These are phyloP conservation scores for Meandrusa payeni DNA, from an alignment of 2,888 invertebrate genomes.

Conservation along the genomic window DNA sequence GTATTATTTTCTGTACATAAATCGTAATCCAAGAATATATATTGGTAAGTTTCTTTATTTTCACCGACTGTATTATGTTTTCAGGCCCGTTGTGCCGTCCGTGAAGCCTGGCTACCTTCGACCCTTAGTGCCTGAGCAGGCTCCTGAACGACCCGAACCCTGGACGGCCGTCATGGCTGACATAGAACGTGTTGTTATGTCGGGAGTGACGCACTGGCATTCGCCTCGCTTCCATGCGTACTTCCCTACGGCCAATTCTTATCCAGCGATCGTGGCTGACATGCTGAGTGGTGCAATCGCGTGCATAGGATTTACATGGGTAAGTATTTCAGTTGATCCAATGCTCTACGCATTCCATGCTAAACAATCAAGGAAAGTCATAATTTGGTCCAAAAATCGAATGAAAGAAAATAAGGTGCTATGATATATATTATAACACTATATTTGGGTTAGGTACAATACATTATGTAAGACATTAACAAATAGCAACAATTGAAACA, in stretches of 20 bases:
- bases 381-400: too few relatives aligned
- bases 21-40: too few relatives aligned
- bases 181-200: slow-evolving; percentile 97
- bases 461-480: too few relatives aligned
- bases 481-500: too few relatives aligned
- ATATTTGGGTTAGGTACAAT: too few relatives aligned
- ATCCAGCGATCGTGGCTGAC: slow-evolving; percentile 96
- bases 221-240: slow-evolving; percentile 97
- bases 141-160: slow-evolving; percentile 91
- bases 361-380: too few relatives aligned
- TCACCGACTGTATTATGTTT: too few relatives aligned
- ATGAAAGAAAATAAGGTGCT: too few relatives aligned
- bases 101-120: slow-evolving; percentile 97
- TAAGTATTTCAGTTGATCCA: slow-evolving; percentile 65
- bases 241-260: slow-evolving; percentile 96
- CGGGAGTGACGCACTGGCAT: slow-evolving; percentile 98
- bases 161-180: slow-evolving; percentile 97
- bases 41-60: too few relatives aligned
- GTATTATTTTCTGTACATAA: too few relatives aligned
- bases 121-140: slow-evolving; percentile 90
- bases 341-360: too few relatives aligned
- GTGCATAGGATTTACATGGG: slow-evolving; percentile 98
- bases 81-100: slow-evolving; percentile 91
- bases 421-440: too few relatives aligned
- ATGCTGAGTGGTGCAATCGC: slow-evolving; percentile 97